Base-by-base conservation (phyloP, 2,113 vertebrate species). In the Polypterus bichir region DNA sequence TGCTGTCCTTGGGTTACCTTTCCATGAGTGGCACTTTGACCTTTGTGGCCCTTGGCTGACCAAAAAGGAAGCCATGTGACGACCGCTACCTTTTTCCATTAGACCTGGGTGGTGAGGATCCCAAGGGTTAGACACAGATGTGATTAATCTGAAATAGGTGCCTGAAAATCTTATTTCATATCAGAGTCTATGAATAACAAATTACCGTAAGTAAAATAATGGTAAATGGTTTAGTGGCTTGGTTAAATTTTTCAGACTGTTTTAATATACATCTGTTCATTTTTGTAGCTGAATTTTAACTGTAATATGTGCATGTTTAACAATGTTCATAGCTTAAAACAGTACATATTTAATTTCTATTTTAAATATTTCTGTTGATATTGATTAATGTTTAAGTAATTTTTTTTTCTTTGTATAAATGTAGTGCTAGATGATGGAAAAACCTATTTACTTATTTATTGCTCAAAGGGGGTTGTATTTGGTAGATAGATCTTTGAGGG, bases 1-100 rank as follows among this genome's bases (percentile, higher is more conserved):
- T 92, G 91, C 90, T 93, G 91, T 89, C 91, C 92, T 86, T 90
- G 90, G 90, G 91, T 89, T 90, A 85, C 91, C 91, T 94, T 92
- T 91, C 91, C 91, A 92, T 90, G 90, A 85, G 89, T 88, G 90
- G 83, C 83, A 85, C 83, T 91, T 91, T 91, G 90, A 93, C 89
- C 91, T 88, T 90, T 90, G 84, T 93, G 88, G 89, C 87, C 91
- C 87, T 90, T 91, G 91, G 89, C 89, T 90, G 87, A 92, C 87
- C 88, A 84, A 85, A 86, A 88, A 86, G 90, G 89, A 92, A 92
- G 91, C 91, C 92, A 92, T 88, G 88, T 89, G 88, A 94, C 83
- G 84, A 92, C 91, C 71, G 84, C 89, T 78, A 64, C 75, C 76
- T 90, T 90, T 90, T 83, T 83, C 89, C 79, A 85, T 94, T 94